Base-by-base conservation (phyloP, 1,140 invertebrate genomes). In the Polypedilum vanderplanki region DNA sequence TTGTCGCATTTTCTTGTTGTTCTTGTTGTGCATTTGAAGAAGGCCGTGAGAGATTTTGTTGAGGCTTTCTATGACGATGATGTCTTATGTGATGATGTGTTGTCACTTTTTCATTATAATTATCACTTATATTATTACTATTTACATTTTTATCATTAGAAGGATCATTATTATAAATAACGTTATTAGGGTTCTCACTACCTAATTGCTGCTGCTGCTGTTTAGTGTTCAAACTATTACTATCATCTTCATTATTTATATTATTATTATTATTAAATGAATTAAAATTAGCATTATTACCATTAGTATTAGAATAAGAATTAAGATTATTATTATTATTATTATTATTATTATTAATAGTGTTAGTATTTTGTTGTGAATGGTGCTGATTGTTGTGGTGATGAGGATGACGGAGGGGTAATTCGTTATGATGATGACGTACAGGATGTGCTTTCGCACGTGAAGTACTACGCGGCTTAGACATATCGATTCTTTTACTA, bases 331-430 rank as follows among this genome's bases (percentile, higher is more conserved):
- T 18, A 70, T 70, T 70, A 70, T 18, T 18, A 18, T 18, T 18
- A 67, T n/a, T 70, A 20, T 70, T 70, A 70, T 70, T 70, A 70
- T 70, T 70, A 67, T 67, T 17, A 70, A n/a, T 70, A 57, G 12
- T 57, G n/a, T n/a, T 57, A 57, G 12, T 57, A 46, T 46, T 46
- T 46, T 46, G 41, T 46, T 46, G 41, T n/a, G n/a, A n/a, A n/a
- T n/a, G n/a, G 15, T 46, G 41, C 41, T 46, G 41, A 15, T 57
- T 33, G 15, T 46, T 2, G 1, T 46, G 2, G n/a, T 57, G 46
- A 18, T 70, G 65, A 22, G 17, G 65, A 70, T 20, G 65, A 20
- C 65, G 65, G 65, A 70, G 65, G 65, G 65, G 65, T 70, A 18
- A 70, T 70, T 70, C 20, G 18, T 70, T 22, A 18, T 70, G 65